Evolutionary conservation across 35 echinoderm and acorn worm species (phyloP).

Genomic region (Patiria miniata): DNA sequence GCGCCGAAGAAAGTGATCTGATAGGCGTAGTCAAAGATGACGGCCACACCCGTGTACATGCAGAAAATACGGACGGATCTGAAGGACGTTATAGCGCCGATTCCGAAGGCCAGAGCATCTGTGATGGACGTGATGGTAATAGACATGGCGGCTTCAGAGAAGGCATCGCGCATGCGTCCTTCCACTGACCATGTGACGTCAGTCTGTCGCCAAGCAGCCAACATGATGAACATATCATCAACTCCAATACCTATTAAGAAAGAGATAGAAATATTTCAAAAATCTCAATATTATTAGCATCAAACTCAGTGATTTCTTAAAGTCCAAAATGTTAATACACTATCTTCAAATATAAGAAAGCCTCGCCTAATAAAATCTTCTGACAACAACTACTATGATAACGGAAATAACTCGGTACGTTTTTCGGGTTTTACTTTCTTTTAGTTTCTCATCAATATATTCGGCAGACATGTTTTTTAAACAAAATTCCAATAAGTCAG

Average conservation of each 20-base stretch:
- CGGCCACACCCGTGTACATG: conserved; percentile 66
- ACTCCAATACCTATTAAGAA: conserved; percentile 66
- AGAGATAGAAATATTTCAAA: too few species aligned
- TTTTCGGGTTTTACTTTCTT: too few species aligned
- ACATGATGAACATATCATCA: conserved; percentile 88
- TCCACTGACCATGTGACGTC: conserved; percentile 29
- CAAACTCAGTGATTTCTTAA: too few species aligned
- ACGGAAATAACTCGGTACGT: too few species aligned
- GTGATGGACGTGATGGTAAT: conserved; percentile 85
- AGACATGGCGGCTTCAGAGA: conserved; percentile 76
- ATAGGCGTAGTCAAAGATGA: conserved; percentile 69
- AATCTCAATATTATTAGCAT: too few species aligned
- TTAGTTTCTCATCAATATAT: too few species aligned
- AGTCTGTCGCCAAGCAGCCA: conserved; percentile 79
- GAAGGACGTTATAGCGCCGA: conserved; percentile 61
- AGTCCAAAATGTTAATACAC: too few species aligned
- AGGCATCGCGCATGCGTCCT: conserved; percentile 41
- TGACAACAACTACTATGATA: too few species aligned
- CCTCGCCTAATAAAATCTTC: too few species aligned
- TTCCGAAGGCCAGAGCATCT: conserved; percentile 72
- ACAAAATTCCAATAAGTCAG: too few species aligned
- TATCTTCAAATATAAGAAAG: too few species aligned
- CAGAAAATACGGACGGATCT: conserved; percentile 73
- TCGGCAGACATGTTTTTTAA: too few species aligned
- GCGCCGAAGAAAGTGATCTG: conserved; percentile 89